Base-by-base conservation (phyloP, 2,888 invertebrate genomes). In the Acanthosepion pharaonis region DNA sequence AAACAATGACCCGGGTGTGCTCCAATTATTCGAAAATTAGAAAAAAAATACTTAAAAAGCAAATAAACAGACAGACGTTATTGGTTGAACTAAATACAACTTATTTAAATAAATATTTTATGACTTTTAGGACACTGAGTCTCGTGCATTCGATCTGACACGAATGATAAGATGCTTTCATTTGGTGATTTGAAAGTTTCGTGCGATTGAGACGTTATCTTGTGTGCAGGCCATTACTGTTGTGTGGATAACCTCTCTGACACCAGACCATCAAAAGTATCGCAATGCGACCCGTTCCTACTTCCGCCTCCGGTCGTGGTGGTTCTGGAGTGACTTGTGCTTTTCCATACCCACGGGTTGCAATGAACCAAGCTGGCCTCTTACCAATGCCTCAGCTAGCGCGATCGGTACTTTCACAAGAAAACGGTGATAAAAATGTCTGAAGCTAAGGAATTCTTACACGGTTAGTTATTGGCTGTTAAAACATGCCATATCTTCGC, bases 281-380 rank as follows among this genome's bases (percentile, higher is more conserved):
- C n/a, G 78, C 33, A n/a, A 15, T 78, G 5, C n/a, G n/a, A 15
- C n/a, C n/a, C 15, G n/a, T 78, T 78, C 23, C n/a, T 78, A 78
- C 78, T 78, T 78, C 78, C 78, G 78, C n/a, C 78, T 78, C 78
- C 78, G 78, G 78, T 78, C n/a, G 78, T 78, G 78, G 78, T n/a
- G 78, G 78, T n/a, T 78, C 78, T 78, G 78, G 23, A 78, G n/a
- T 5, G n/a, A 78, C 11, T 18, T 78, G 78, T 78, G n/a, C 78
- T 78, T 33, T n/a, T 33, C 78, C n/a, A n/a, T 78, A 78, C n/a
- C 78, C 78, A 78, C 78, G 78, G n/a, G n/a, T n/a, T n/a, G 78
- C 78, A 78, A n/a, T 78, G 78, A 78, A 78, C 78, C 78, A 5
- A 33, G 11, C n/a, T 15, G 78, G 78, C 78, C 78, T 23, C 18